A percentile compares a stretch with the other conserved stretches of the same genome.
Conservation (phyloP, 2,113 vertebrate genomes). For the Phoenicopterus ruber region DNA sequence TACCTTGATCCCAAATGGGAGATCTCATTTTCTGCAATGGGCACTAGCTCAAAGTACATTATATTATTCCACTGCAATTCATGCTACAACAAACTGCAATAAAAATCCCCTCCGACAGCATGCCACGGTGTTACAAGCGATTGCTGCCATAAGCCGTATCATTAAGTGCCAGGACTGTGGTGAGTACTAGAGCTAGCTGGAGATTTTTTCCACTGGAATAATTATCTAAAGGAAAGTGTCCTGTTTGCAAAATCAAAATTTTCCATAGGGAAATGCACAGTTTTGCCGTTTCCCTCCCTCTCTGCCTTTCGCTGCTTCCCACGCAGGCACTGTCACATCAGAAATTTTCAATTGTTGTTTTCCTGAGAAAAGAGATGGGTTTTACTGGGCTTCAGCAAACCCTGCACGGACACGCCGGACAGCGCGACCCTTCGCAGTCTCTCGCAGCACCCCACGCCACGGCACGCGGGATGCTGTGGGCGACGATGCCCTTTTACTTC, state of each 20-base stretch:
- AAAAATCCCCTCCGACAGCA: neutral
- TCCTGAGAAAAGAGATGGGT: neutral
- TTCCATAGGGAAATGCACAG: neutral
- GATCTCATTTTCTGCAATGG: neutral
- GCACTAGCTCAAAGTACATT: neutral
- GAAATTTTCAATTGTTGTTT: neutral
- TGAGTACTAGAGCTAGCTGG: neutral
- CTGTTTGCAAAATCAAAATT: neutral
- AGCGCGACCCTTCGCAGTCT: rapidly evolving
- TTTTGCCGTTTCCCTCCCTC: neutral
- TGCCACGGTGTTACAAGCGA: neutral
- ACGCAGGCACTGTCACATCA: neutral
- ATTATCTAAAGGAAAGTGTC: neutral
- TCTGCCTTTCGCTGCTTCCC: neutral
- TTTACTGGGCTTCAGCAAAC: neutral
- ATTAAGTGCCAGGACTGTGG: neutral
- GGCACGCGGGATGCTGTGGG: rapidly evolving
- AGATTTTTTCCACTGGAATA: conserved; percentile 11
- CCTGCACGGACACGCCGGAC: no score
- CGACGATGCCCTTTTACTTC: neutral
- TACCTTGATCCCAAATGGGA: neutral
- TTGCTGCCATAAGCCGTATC: neutral
- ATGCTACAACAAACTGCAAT: neutral
- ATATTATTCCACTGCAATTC: neutral
- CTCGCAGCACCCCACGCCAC: neutral